Base-by-base conservation (phyloP, 1,140 invertebrate genomes). In the Chironomus tepperi region DNA sequence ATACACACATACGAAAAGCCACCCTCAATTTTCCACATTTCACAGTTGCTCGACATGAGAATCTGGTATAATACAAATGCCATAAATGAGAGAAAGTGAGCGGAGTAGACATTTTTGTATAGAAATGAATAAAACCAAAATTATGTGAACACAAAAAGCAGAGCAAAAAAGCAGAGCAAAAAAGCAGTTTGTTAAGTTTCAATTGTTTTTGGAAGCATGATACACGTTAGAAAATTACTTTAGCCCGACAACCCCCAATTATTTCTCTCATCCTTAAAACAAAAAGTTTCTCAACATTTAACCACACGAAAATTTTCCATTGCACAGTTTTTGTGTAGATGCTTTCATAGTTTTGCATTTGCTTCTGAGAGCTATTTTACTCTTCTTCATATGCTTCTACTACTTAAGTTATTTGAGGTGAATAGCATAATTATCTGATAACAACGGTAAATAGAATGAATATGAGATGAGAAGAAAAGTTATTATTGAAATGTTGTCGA, bases 401-500 rank as follows among this genome's bases (percentile, higher is more conserved):
- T 70, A 18, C 10, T 18, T 70, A 3, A 57, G 65, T 70, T 70
- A 7, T 70, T 19, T 70, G 65, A 19, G 65, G 65, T 70, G 65
- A 70, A 70, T 21, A 70, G 19, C 65, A 70, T 70, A 70, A 70
- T 70, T 70, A 70, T 70, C 65, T 70, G 65, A 70, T 70, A 70
- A 70, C 65, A 70, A 57, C 70, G 24, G 12, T 21, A 73, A 42
- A 12, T 15, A 24, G 18, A 72, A 18, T 10, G 24, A 7, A 15
- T 18, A 73, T 12, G 34, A 24, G 21, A 24, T 73, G 21, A 34
- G 9, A 8, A 73, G n/a, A 67, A 6, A n/a, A 67, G n/a, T 67
- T 67, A 18, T n/a, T n/a, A 67, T 67, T 15, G n/a, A 6, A 18
- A 18, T 67, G n/a, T 2, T 34, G 24, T 5, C 24, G 24, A 34